Evolutionary conservation across 2,113 vertebrate species (phyloP).

Genomic region (Syngnathus typhle): DNA sequence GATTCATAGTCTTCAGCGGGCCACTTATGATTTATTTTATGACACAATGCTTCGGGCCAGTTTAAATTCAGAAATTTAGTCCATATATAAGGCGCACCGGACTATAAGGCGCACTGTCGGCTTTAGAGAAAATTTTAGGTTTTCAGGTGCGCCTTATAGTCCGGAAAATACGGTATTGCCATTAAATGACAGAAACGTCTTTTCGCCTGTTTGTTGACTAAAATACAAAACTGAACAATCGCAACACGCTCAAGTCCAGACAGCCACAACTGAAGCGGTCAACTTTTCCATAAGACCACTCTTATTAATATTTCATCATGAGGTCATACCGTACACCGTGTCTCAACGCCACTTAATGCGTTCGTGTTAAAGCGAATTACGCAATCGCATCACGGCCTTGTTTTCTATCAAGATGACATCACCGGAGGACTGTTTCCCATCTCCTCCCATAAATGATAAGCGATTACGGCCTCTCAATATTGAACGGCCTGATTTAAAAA

Average conservation of each 20-base stretch:
- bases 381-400: background rate
- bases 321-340: background rate
- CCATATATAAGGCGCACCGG: no score
- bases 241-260: background rate
- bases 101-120: no score
- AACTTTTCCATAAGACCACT: background rate
- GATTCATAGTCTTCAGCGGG: no score
- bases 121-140: no score
- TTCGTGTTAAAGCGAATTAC: background rate
- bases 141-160: no score
- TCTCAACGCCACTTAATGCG: background rate
- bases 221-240: background rate
- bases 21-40: no score
- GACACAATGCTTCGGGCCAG: no score
- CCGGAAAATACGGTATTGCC: no score
- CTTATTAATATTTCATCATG: background rate
- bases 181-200: background rate
- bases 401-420: slow-evolving; percentile 4
- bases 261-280: background rate
- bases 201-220: background rate
- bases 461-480: background rate
- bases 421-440: background rate
- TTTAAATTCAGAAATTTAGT: no score
- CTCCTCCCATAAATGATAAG: background rate
- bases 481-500: slow-evolving; percentile 1